A percentile compares a stretch with the other conserved stretches of the same genome.
phyloP scores from a whole-genome alignment of 1,140 invertebrate species.

The Musca domestica region DNA sequence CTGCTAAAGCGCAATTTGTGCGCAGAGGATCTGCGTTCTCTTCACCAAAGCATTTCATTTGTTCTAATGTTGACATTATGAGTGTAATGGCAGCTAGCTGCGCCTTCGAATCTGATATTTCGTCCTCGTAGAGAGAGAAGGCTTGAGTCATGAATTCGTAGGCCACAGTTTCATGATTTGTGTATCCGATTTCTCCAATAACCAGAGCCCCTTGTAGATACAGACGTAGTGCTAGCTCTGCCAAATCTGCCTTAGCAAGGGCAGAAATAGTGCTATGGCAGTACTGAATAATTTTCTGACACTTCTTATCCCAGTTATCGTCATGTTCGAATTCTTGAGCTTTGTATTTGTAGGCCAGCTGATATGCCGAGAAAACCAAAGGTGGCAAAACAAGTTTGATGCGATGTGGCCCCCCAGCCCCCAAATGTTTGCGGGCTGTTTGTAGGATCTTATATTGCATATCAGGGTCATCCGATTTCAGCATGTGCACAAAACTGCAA shows the following conservation, averaged over 20 bases:
- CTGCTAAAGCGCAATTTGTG: constrained; percentile 90
- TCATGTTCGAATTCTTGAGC: constrained; percentile 74
- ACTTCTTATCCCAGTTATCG: constrained; percentile 98
- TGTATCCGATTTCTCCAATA: constrained; percentile 88
- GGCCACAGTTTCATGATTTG: constrained; percentile 93
- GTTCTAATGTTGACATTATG: constrained; percentile 93
- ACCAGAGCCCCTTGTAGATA: constrained; percentile 94
- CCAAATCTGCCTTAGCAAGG: constrained; percentile 88
- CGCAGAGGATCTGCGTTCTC: constrained; percentile 96
- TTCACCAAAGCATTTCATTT: constrained; percentile 89
- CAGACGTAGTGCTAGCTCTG: constrained; percentile 88
- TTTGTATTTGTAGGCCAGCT: constrained; percentile 82
- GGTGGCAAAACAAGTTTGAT: constrained; percentile 93
- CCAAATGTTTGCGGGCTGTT: constrained; percentile 86
- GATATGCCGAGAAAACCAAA: constrained; percentile 92
- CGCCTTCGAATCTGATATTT: constrained; percentile 96
- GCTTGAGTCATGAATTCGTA: constrained; percentile 99
- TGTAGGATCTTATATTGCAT: constrained; percentile 91
- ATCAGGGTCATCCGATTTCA: constrained; percentile 82
- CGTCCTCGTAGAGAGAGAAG: constrained; percentile 97
- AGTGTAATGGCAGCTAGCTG: constrained; percentile 94
- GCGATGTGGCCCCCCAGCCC: constrained; percentile 79
- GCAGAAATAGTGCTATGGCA: constrained; percentile 93
- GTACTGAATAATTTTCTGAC: constrained; percentile 97
- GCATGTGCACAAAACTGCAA: constrained; percentile 81